phyloP scores from a whole-genome alignment of 1,140 invertebrate species.

The Drosophila burlai region DNA sequence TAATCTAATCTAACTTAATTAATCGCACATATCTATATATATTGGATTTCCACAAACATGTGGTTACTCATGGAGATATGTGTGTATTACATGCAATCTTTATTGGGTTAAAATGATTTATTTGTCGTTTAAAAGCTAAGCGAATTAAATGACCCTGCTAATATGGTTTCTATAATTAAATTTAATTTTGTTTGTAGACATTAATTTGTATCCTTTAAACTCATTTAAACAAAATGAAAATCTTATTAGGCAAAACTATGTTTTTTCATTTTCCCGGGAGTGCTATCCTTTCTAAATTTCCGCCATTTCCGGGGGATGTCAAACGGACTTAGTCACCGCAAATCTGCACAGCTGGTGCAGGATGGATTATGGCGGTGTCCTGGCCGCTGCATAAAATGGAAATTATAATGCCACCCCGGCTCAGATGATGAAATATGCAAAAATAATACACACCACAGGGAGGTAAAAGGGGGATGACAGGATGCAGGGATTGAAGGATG shows the following conservation, averaged over 20 bases:
- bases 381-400: constrained; percentile 36
- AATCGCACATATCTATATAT: neutral
- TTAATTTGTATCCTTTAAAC: too few relatives aligned
- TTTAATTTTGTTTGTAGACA: too few relatives aligned
- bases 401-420: constrained; percentile 46
- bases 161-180: neutral
- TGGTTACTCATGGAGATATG: neutral
- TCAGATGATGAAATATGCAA: constrained; percentile 52
- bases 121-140: neutral
- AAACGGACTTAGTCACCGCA: constrained; percentile 22
- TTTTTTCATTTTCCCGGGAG: constrained; percentile 2
- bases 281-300: constrained; percentile 12
- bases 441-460: constrained; percentile 17
- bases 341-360: constrained; percentile 40
- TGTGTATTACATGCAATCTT: constrained; percentile 6
- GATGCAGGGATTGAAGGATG: neutral
- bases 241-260: constrained; percentile 1
- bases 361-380: constrained; percentile 44
- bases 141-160: neutral
- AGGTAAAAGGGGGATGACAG: neutral
- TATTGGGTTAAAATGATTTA: constrained; percentile 18
- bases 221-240: neutral
- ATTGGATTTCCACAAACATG: neutral
- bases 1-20: constrained; percentile 12
- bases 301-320: constrained; percentile 30